These are phyloP conservation scores for Suncus etruscus DNA, from an alignment of 2,113 vertebrate species.

Conservation along the genomic window DNA sequence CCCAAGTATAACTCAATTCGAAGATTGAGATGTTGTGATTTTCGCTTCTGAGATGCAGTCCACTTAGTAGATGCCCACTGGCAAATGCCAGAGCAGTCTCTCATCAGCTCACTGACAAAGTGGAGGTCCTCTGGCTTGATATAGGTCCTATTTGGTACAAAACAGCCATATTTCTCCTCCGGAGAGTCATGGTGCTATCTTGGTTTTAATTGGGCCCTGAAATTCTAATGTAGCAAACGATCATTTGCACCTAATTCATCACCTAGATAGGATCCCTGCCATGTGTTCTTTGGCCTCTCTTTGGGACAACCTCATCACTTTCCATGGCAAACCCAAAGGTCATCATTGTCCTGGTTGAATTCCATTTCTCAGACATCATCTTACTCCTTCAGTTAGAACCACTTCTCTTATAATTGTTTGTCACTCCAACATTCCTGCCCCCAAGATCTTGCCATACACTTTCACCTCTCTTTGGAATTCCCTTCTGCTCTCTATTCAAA, in stretches of 20 bases:
- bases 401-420: not conserved
- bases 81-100: not conserved
- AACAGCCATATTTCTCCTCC: not conserved
- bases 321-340: not conserved
- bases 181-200: not conserved
- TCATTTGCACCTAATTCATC: not conserved
- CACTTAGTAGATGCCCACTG: not conserved
- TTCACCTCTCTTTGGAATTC: not conserved
- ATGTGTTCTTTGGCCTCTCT: not conserved
- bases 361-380: not conserved
- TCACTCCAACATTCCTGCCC: not conserved
- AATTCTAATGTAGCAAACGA: not conserved
- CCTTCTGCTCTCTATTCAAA: not conserved
- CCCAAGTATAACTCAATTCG: not conserved
- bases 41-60: not conserved
- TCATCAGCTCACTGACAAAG: not conserved
- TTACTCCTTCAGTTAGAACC: not conserved
- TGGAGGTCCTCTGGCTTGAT: not conserved
- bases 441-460: not conserved
- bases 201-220: not conserved
- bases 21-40: slow-evolving; percentile 5
- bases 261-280: not conserved
- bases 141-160: not conserved
- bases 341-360: not conserved
- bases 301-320: not conserved